Percentiles rank a stretch among this genome's conserved stretches.
phyloP scores from a whole-genome alignment of 2,888 invertebrate species.

The Laothoe populi region DNA sequence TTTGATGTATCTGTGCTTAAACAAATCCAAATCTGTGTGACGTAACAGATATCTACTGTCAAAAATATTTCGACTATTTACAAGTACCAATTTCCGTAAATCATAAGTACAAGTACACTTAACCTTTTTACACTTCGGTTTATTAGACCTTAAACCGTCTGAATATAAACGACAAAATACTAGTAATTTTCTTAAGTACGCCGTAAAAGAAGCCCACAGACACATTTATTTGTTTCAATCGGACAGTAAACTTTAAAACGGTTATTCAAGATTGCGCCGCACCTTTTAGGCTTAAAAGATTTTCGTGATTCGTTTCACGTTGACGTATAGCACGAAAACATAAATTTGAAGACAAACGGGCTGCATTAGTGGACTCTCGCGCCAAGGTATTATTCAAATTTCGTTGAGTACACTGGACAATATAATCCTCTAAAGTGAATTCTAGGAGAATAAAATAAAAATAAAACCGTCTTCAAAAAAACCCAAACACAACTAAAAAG shows the following conservation, averaged over 20 bases:
- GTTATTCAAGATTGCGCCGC: constrained; percentile 13
- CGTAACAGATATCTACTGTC: too few species aligned
- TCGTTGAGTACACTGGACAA: constrained; percentile 61
- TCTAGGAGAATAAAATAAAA: too few species aligned
- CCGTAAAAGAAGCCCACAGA: not conserved
- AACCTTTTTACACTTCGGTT: not conserved
- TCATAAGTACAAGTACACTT: too few species aligned
- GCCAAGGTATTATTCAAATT: constrained; percentile 67
- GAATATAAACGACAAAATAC: not conserved
- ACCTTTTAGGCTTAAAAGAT: constrained; percentile 44
- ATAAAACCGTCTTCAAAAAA: too few species aligned
- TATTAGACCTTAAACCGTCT: not conserved
- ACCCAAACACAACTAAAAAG: too few species aligned
- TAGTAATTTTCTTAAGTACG: constrained; percentile 2
- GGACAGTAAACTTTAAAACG: constrained; percentile 1
- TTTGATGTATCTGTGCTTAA: too few species aligned
- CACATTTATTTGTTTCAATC: constrained; percentile 1
- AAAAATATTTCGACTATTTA: too few species aligned
- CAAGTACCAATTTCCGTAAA: too few species aligned
- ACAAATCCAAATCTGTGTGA: too few species aligned
- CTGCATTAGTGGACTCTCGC: constrained; percentile 57
- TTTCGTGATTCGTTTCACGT: constrained; percentile 56
- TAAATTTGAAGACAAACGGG: constrained; percentile 63
- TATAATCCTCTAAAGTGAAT: constrained; percentile 50
- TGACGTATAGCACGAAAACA: constrained; percentile 63